These are phyloP conservation scores for Uropetala carovei DNA, from an alignment of 2,888 invertebrate species.

Conservation along the genomic window DNA sequence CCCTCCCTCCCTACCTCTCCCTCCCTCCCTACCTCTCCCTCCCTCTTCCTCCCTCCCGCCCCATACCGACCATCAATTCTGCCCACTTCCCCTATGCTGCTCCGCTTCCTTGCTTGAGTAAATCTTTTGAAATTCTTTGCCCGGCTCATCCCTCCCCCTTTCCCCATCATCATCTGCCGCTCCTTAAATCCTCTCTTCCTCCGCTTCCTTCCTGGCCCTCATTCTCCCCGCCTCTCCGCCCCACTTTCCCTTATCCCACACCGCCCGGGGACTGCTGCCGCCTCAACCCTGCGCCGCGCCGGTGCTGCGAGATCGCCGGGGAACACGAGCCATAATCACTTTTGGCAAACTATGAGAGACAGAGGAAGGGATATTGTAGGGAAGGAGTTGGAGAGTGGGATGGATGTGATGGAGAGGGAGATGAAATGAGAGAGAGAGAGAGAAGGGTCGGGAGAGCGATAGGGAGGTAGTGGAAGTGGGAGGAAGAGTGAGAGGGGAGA, in stretches of 20 bases:
- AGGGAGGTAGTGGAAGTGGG: neutral
- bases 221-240: neutral
- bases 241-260: neutral
- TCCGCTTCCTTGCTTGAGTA: constrained; percentile 56
- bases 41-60: neutral
- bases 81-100: neutral
- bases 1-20: neutral
- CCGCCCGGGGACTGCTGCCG: neutral
- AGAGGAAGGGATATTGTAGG: neutral
- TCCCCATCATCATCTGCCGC: constrained; percentile 52
- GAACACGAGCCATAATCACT: constrained; percentile 9
- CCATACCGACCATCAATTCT: neutral
- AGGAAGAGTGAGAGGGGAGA: neutral
- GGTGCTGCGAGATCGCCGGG: neutral
- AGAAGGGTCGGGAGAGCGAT: neutral
- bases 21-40: neutral
- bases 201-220: constrained; percentile 31
- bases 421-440: neutral
- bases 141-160: neutral
- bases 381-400: neutral
- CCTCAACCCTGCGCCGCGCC: neutral
- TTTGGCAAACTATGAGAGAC: neutral
- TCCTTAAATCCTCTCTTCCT: constrained; percentile 33
- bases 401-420: neutral
- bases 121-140: constrained; percentile 60